phyloP scores from a whole-genome alignment of 2,888 invertebrate species.

The Phrixothrix hirtus region DNA sequence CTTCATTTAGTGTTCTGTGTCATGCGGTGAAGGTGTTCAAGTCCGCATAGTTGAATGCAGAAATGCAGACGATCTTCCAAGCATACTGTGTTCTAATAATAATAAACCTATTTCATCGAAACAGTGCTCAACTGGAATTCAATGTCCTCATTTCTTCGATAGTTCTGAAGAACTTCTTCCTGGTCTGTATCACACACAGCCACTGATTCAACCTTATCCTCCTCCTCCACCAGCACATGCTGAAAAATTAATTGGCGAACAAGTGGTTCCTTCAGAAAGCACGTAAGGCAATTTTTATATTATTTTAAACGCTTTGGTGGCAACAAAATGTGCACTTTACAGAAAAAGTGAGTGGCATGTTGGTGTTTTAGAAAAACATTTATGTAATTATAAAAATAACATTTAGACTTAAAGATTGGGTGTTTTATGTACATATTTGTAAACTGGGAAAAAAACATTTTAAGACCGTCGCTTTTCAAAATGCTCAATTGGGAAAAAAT shows the following conservation, averaged over 20 bases:
- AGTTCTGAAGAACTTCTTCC: slow-evolving; percentile 64
- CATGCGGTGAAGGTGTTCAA: slow-evolving; percentile 86
- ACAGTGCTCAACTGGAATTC: slow-evolving; percentile 74
- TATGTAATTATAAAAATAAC: too few relatives aligned
- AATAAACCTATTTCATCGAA: slow-evolving; percentile 71
- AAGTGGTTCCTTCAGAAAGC: slow-evolving; percentile 74
- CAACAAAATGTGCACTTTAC: slow-evolving; percentile 7
- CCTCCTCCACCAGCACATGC: slow-evolving; percentile 67
- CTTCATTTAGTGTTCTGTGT: slow-evolving; percentile 84
- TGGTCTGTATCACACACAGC: slow-evolving; percentile 67
- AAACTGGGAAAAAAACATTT: too few relatives aligned
- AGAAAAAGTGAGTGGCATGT: slow-evolving; percentile 17
- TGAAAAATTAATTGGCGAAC: slow-evolving; percentile 71
- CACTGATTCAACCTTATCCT: slow-evolving; percentile 69
- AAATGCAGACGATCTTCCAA: slow-evolving; percentile 60
- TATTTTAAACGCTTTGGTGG: slow-evolving; percentile 13
- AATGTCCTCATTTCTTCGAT: slow-evolving; percentile 62
- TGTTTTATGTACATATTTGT: slow-evolving; percentile 3
- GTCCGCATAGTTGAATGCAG: slow-evolving; percentile 81
- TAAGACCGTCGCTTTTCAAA: too few relatives aligned
- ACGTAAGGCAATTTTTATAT: slow-evolving; percentile 65
- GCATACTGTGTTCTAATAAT: slow-evolving; percentile 68
- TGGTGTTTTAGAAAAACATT: slow-evolving; percentile 11
- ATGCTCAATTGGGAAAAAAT: too few relatives aligned
- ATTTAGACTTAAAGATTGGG: slow-evolving; percentile 6